Evolutionary conservation across 2,113 vertebrate species (phyloP).

Genomic region (Xenopus laevis): DNA sequence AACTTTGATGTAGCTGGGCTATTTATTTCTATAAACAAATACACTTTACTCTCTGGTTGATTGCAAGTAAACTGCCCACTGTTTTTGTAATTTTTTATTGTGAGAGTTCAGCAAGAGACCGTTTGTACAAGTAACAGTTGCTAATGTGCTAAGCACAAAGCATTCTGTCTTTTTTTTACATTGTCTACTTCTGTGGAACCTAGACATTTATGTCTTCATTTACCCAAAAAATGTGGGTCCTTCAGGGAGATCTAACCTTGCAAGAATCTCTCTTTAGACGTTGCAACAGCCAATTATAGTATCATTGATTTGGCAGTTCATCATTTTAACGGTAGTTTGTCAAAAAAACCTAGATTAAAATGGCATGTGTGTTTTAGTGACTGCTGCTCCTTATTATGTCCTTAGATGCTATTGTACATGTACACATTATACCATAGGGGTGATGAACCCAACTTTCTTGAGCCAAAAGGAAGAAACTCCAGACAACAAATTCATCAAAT

Average conservation of each 20-base stretch:
- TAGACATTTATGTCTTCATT: constrained; percentile 3
- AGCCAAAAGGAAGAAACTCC: no score
- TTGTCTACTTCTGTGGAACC: not conserved
- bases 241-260: constrained; percentile 3
- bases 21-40: no score
- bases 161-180: constrained; percentile 2
- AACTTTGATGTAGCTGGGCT: no score
- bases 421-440: not conserved
- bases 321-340: not conserved
- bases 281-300: not conserved
- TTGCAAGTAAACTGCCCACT: no score
- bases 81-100: no score
- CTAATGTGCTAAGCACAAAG: not conserved
- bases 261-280: not conserved
- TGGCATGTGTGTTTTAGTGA: not conserved
- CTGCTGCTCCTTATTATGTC: not conserved
- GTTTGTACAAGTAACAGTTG: not conserved
- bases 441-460: not conserved
- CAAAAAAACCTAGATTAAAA: not conserved
- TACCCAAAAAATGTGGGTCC: not conserved
- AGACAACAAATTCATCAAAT: no score
- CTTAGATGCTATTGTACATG: not conserved
- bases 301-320: not conserved
- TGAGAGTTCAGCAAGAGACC: no score
- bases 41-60: no score